Evolutionary conservation across 1,140 invertebrate species (phyloP).

Genomic region (Elysia chlorotica): DNA sequence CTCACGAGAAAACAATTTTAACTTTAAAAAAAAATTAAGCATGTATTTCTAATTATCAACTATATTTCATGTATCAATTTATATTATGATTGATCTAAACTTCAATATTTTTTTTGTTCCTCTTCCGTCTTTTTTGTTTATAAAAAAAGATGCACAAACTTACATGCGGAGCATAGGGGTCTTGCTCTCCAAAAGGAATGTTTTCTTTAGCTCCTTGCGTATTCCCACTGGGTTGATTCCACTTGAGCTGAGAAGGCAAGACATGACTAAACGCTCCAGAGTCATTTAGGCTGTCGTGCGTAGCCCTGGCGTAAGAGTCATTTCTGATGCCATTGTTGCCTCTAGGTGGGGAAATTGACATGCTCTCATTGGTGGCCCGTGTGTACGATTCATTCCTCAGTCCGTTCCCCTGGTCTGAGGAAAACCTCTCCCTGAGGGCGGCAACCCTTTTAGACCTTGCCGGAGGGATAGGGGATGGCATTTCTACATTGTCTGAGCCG

Average conservation of each 20-base stretch:
- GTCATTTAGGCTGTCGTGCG: constrained; percentile 46
- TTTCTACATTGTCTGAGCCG: constrained; percentile 10
- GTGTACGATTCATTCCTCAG: constrained; percentile 24
- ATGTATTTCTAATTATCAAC: no score
- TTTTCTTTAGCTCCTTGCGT: not conserved
- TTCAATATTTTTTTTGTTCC: no score
- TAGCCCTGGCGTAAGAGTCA: constrained; percentile 41
- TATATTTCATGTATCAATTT: no score
- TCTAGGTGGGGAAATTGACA: not conserved
- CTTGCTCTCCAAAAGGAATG: constrained; percentile 36
- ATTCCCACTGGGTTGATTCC: no score
- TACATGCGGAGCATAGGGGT: constrained; percentile 33
- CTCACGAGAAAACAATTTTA: no score
- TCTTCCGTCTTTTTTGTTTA: no score
- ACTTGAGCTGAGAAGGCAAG: not conserved
- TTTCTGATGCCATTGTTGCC: constrained; percentile 23
- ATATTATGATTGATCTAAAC: no score
- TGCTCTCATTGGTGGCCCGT: constrained; percentile 18
- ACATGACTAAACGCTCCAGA: constrained; percentile 3
- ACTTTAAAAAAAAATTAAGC: no score
- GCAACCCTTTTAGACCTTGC: not conserved
- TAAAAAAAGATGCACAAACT: constrained; percentile 21
- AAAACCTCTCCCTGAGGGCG: not conserved
- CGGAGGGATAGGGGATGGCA: constrained; percentile 19
- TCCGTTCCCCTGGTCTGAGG: not conserved